Conservation (phyloP, 2,797 vertebrate species). For the Nyctibius grandis region DNA sequence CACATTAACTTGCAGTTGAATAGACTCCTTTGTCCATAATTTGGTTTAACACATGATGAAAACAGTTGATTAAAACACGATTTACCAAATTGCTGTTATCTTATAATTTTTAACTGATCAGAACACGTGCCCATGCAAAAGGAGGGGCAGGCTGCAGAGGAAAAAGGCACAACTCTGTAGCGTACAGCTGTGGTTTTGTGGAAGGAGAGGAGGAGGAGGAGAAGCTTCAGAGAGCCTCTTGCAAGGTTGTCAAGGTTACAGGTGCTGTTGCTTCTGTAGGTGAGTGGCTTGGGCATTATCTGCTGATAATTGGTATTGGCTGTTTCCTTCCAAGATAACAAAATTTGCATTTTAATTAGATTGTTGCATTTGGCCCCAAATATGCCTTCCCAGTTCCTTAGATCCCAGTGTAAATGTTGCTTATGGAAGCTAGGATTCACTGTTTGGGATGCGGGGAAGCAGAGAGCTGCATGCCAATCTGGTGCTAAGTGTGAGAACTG, state of each 20-base stretch:
- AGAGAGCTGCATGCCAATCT: background rate
- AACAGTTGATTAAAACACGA: background rate
- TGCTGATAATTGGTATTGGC: background rate
- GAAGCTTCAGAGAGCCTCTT: background rate
- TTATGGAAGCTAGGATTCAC: background rate
- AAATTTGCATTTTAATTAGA: conserved; percentile 38
- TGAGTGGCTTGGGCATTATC: background rate
- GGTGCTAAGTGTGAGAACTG: background rate
- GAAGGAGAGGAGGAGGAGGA: background rate
- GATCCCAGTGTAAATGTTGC: background rate
- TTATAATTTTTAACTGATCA: background rate
- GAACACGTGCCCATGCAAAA: background rate
- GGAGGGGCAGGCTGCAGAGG: background rate
- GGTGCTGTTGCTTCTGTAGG: background rate
- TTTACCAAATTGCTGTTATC: background rate
- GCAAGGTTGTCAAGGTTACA: conserved; percentile 1
- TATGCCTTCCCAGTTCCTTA: background rate
- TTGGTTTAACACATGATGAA: background rate
- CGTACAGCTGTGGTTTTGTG: background rate
- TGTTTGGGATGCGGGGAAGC: accelerated
- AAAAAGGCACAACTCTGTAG: background rate
- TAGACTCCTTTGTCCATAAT: background rate
- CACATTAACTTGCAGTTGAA: background rate
- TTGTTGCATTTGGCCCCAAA: background rate
- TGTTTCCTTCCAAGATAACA: background rate